Conservation (phyloP, 2,113 vertebrate genomes). For the Tachuris rubrigastra region DNA sequence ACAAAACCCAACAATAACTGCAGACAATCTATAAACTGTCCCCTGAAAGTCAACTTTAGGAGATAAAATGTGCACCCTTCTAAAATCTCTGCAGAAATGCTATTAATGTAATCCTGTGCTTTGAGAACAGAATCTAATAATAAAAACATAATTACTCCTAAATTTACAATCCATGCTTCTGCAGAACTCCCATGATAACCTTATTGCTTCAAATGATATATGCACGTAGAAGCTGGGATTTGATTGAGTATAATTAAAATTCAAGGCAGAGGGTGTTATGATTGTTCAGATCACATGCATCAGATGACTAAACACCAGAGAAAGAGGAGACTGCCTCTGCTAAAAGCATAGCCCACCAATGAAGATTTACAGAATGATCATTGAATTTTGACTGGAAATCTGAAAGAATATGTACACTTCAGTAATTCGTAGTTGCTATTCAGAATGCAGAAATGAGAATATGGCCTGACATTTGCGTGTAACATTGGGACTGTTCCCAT, state of each 20-base stretch:
- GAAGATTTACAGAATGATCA: not conserved
- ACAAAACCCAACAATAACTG: not conserved
- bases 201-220: not conserved
- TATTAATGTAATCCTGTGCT: not conserved
- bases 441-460: not conserved
- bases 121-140: not conserved
- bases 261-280: not conserved
- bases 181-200: not conserved
- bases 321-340: not conserved
- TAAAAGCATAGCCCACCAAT: not conserved
- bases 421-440: not conserved
- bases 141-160: not conserved
- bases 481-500: not conserved
- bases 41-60: not conserved
- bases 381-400: not conserved
- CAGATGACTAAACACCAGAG: not conserved
- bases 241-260: not conserved
- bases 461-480: not conserved
- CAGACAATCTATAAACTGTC: not conserved
- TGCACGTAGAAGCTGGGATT: not conserved
- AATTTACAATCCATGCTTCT: not conserved
- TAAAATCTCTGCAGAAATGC: not conserved
- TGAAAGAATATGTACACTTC: not conserved
- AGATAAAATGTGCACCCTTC: not conserved
- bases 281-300: not conserved